These are phyloP conservation scores for Hemicordylus capensis DNA, from an alignment of 2,113 vertebrate species.

Conservation along the genomic window DNA sequence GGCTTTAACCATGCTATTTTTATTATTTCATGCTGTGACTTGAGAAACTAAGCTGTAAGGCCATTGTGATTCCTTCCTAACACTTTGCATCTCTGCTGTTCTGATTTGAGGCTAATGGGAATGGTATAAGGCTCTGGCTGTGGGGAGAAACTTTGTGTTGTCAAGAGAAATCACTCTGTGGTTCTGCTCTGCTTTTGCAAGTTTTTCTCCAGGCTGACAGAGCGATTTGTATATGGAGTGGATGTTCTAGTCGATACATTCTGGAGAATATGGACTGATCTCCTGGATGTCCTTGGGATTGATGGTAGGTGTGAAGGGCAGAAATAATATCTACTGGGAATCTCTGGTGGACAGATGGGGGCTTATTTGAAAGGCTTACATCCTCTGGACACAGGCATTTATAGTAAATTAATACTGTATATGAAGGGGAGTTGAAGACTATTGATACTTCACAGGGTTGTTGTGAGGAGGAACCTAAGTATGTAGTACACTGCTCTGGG, in stretches of 20 bases:
- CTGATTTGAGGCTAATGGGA: background rate
- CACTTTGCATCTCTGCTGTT: background rate
- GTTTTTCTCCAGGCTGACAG: slow-evolving; percentile 93
- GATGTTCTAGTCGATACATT: slow-evolving; percentile 89
- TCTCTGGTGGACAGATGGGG: background rate
- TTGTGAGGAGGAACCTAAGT: too few species aligned
- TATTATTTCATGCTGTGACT: background rate
- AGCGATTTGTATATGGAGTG: slow-evolving; percentile 93
- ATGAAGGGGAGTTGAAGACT: background rate
- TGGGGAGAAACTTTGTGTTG: background rate
- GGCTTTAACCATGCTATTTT: too few species aligned
- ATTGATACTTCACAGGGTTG: background rate
- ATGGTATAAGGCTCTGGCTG: too few species aligned
- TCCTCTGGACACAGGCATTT: background rate
- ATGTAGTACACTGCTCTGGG: too few species aligned
- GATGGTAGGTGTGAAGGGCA: slow-evolving; percentile 81
- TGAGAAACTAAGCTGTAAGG: background rate
- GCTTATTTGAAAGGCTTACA: background rate
- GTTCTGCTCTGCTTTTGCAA: slow-evolving; percentile 67
- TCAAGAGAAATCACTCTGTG: background rate
- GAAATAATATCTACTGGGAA: background rate
- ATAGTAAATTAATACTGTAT: background rate
- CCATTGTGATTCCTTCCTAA: background rate
- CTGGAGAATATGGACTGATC: slow-evolving; percentile 94
- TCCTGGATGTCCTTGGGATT: slow-evolving; percentile 94